Base-by-base conservation (phyloP, 2,888 invertebrate species). In the Xylophagus ater region DNA sequence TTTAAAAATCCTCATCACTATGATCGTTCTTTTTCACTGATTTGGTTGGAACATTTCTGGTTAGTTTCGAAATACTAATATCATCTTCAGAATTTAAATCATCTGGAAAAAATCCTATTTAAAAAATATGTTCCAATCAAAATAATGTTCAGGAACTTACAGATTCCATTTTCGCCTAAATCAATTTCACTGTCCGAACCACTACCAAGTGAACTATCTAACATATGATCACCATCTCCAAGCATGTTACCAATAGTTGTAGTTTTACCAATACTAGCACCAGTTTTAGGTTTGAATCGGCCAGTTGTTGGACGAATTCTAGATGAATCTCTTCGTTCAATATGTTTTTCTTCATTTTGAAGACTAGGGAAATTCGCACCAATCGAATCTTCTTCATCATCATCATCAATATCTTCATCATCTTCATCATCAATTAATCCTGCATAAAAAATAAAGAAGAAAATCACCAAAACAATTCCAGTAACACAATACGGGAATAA, bases 81-180 rank as follows among this genome's bases (percentile, higher is more conserved):
- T 63, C 62, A 14, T 65, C 62, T 33, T 61, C 61, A 3, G 62
- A 61, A 40, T 59, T 56, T 4, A 62, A 49, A 41, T 59, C 60
- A 49, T 59, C 64, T 64, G 35, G 12, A 37, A 43, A 15, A 47
- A 45, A 29, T 8, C 33, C 34, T 10, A 10, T 20, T 5, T 13
- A 20, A 31, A 21, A 25, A 26, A 35, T 35, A 23, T 28, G 13
- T 28, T n/a, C 28, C 12, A 9, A 9, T 9, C 18, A 4, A 4
- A 19, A 2, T 4, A 29, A 15, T 12, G 15, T 5, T 8, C 15
- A 4, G 13, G 14, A 26, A 26, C 7, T 26, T 5, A 8, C 13
- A n/a, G 17, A 30, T 9, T 54, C 55, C 48, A 55, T 51, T 51
- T 19, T 54, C 55, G 13, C 52, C 54, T 35, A 64, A 53, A 36